phyloP scores from a whole-genome alignment of 2,113 vertebrate genomes.

The Rhadina sibilatrix region DNA sequence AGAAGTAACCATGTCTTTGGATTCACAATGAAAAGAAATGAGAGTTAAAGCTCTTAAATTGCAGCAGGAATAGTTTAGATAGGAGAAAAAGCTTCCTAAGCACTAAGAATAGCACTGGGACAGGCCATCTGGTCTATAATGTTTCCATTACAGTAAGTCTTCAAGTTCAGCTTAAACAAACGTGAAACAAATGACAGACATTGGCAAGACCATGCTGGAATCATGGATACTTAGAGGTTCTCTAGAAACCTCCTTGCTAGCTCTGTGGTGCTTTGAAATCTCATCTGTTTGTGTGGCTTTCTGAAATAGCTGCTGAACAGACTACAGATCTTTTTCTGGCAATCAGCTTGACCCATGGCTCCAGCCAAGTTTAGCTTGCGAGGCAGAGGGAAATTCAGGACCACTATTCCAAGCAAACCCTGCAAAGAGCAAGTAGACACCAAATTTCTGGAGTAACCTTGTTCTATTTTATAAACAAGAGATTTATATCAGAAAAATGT shows the following conservation, averaged over 20 bases:
- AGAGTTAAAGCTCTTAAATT: not conserved
- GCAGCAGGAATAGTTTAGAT: not conserved
- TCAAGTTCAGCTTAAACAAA: not conserved
- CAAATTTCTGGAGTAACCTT: not conserved
- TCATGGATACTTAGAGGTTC: not conserved
- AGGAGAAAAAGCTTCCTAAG: not conserved
- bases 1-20: not conserved
- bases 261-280: slow-evolving; percentile 1
- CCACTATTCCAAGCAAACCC: not conserved
- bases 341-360: not conserved
- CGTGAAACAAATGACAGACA: not conserved
- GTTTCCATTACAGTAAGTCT: not conserved
- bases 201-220: not conserved
- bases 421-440: not conserved
- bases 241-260: not conserved
- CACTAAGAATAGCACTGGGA: not conserved
- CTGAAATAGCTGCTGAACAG: not conserved
- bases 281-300: not conserved
- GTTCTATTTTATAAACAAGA: not conserved
- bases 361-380: not conserved
- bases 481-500: not conserved
- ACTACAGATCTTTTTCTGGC: not conserved
- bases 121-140: not conserved
- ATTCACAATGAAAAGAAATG: not conserved
- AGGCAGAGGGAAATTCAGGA: not conserved